A percentile compares a stretch with the other conserved stretches of the same genome.
These are phyloP conservation scores for Rhabdomys pumilio DNA, from an alignment of 2,797 vertebrate species.

Conservation along the genomic window DNA sequence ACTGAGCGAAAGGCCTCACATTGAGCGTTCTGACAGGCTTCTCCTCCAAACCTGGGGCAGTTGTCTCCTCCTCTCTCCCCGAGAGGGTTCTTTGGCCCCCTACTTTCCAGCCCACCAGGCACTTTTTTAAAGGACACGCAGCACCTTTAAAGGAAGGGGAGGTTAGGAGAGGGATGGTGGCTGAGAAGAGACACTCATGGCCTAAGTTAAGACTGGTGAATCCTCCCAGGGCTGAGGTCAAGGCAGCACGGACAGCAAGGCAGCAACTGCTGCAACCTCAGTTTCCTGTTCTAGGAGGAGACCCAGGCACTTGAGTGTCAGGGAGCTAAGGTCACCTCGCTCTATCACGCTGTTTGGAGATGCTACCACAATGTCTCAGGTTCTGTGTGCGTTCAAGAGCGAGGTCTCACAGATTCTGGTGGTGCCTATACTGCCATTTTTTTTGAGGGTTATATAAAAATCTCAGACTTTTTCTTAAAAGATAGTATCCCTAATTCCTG, in stretches of 20 bases:
- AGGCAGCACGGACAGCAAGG: neutral
- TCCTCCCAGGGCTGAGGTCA: neutral
- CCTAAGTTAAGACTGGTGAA: constrained; percentile 25
- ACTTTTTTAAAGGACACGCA: neutral
- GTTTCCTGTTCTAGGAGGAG: neutral
- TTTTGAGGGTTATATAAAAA: constrained; percentile 3
- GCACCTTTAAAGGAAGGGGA: neutral
- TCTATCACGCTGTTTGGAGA: neutral
- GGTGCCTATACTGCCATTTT: neutral
- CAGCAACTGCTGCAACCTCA: neutral
- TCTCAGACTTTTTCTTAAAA: neutral
- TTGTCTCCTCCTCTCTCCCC: neutral
- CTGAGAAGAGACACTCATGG: neutral
- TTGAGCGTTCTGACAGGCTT: constrained; percentile 47
- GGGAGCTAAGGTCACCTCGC: no score
- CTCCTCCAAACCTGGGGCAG: constrained; percentile 62
- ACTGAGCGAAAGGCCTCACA: constrained; percentile 47
- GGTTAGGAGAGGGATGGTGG: neutral
- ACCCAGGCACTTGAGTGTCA: neutral
- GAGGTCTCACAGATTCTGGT: neutral
- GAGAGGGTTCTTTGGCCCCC: neutral
- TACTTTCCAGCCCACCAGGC: constrained; percentile 51
- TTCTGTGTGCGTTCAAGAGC: neutral
- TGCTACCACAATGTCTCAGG: neutral
- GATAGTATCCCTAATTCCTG: neutral